A percentile compares a stretch with the other conserved stretches of the same genome.
phyloP scores from a whole-genome alignment of 2,797 vertebrate species.

The Atherinosoma microstoma region DNA sequence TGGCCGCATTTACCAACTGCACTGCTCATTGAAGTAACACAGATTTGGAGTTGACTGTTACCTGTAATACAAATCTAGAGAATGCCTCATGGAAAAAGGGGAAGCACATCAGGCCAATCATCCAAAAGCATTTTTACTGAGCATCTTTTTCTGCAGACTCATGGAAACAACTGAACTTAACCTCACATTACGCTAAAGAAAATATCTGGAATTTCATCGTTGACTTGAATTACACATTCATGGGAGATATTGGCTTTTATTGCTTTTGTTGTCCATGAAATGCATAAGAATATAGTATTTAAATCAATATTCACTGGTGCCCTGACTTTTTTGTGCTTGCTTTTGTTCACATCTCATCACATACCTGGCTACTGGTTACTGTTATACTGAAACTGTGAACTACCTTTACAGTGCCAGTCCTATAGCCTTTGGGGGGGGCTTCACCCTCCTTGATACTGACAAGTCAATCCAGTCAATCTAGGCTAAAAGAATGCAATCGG shows the following conservation, averaged over 20 bases:
- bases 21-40: slow-evolving; percentile 25
- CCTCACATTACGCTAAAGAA: background rate
- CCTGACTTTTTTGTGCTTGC: too few relatives aligned
- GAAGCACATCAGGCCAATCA: slow-evolving; percentile 23
- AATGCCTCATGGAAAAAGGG: slow-evolving; percentile 51
- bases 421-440: too few relatives aligned
- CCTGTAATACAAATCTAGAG: slow-evolving; percentile 18
- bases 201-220: background rate
- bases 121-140: slow-evolving; percentile 38
- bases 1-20: slow-evolving; percentile 49
- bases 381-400: too few relatives aligned
- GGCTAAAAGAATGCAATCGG: too few relatives aligned
- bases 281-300: background rate
- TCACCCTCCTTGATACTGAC: too few relatives aligned
- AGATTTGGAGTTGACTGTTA: slow-evolving; percentile 32
- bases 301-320: too few relatives aligned
- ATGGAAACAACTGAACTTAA: background rate
- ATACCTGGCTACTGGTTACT: too few relatives aligned
- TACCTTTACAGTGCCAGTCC: too few relatives aligned
- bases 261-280: background rate
- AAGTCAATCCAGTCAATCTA: too few relatives aligned
- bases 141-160: slow-evolving; percentile 17
- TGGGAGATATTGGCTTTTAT: background rate
- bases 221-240: background rate
- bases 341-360: background rate